Percentiles rank a stretch among this genome's conserved stretches.
These are phyloP conservation scores for Andrena camellia DNA, from an alignment of 2,888 invertebrate species.

Conservation along the genomic window DNA sequence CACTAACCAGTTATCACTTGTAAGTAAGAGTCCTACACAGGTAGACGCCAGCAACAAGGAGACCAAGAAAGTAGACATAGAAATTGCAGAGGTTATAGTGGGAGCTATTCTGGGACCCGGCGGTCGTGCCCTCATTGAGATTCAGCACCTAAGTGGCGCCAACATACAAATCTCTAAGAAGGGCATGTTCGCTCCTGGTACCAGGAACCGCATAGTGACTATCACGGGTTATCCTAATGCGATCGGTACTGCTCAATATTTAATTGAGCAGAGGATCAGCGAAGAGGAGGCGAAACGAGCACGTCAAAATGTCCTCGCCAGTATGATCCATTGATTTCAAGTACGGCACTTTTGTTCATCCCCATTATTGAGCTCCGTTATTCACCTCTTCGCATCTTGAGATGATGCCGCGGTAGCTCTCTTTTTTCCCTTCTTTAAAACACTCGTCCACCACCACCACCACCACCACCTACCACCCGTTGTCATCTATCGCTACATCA, in stretches of 20 bases:
- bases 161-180: constrained; percentile 99
- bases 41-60: constrained; percentile 92
- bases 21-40: constrained; percentile 93
- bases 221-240: constrained; percentile 96
- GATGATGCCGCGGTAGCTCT: constrained; percentile 66
- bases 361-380: constrained; percentile 75
- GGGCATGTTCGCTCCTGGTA: constrained; percentile 98
- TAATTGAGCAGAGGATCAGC: constrained; percentile 98
- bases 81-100: constrained; percentile 98
- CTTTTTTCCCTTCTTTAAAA: constrained; percentile 63
- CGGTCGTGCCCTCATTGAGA: constrained; percentile 98
- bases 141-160: constrained; percentile 98
- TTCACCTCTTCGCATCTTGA: constrained; percentile 72
- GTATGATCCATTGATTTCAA: constrained; percentile 89
- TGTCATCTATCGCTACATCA: constrained; percentile 81
- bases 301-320: constrained; percentile 93
- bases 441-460: constrained; percentile 63
- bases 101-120: constrained; percentile 98
- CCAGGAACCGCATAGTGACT: constrained; percentile 98
- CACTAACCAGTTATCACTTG: constrained; percentile 90
- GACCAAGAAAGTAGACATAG: constrained; percentile 93
- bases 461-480: constrained; percentile 73
- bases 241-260: constrained; percentile 96
- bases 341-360: constrained; percentile 74
- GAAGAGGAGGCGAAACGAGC: constrained; percentile 98